These are phyloP conservation scores for Stenichneumon culpator DNA, from an alignment of 2,888 invertebrate species.

Conservation along the genomic window DNA sequence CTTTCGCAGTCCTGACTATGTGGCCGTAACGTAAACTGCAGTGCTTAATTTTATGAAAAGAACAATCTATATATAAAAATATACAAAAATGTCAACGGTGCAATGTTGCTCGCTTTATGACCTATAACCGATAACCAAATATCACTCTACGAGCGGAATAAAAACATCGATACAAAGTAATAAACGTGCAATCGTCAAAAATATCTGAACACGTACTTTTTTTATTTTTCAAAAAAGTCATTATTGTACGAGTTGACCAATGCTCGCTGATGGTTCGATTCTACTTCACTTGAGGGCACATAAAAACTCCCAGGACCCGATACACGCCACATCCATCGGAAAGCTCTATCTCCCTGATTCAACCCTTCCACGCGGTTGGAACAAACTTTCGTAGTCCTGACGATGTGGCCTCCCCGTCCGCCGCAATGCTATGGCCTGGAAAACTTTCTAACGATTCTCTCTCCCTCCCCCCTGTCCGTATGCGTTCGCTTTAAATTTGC, in stretches of 20 bases:
- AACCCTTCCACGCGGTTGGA: conserved; percentile 12
- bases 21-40: not conserved
- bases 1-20: conserved; percentile 10
- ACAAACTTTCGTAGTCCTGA: conserved; percentile 19
- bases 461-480: not conserved
- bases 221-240: not conserved
- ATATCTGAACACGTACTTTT: not conserved
- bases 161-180: not conserved
- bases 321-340: not conserved
- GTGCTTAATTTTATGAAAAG: no score
- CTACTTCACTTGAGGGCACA: not conserved
- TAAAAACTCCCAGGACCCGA: not conserved
- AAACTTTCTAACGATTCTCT: conserved; percentile 10
- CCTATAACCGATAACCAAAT: no score
- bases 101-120: not conserved
- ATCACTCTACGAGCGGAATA: no score
- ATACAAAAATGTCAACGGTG: not conserved
- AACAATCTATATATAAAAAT: no score
- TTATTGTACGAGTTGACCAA: not conserved
- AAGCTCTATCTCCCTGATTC: conserved; percentile 6
- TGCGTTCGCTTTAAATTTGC: conserved; percentile 12
- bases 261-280: not conserved
- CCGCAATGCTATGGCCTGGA: conserved; percentile 9
- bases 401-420: conserved; percentile 8
- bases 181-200: not conserved